These are phyloP conservation scores for Cepaea hortensis DNA, from an alignment of 2,888 invertebrate genomes.

Conservation along the genomic window DNA sequence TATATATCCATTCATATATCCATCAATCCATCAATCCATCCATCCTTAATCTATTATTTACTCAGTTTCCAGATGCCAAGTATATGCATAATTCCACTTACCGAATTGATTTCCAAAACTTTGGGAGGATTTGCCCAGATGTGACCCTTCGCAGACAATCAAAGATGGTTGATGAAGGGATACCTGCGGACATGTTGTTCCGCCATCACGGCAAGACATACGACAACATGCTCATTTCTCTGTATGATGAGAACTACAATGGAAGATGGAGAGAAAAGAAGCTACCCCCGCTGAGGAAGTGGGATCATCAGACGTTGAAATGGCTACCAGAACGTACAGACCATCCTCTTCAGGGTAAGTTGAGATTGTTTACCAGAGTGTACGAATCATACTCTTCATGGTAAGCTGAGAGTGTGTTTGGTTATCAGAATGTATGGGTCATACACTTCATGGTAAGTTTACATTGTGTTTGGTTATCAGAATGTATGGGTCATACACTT, in stretches of 20 bases:
- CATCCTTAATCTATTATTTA: not conserved
- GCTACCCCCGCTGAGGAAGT: slow-evolving; percentile 67
- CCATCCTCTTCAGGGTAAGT: slow-evolving; percentile 71
- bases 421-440: no score
- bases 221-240: slow-evolving; percentile 72
- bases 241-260: slow-evolving; percentile 75
- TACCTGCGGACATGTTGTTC: slow-evolving; percentile 69
- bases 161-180: slow-evolving; percentile 67
- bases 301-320: slow-evolving; percentile 70
- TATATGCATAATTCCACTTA: slow-evolving; percentile 71
- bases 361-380: not conserved
- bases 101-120: slow-evolving; percentile 69
- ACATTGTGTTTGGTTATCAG: no score
- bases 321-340: slow-evolving; percentile 75
- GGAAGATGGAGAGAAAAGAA: slow-evolving; percentile 65
- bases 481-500: no score
- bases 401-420: no score
- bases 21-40: no score
- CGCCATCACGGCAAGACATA: slow-evolving; percentile 74
- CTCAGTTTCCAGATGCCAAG: slow-evolving; percentile 69
- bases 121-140: slow-evolving; percentile 66
- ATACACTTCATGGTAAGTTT: no score
- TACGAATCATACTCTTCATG: no score
- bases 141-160: slow-evolving; percentile 69
- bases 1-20: no score